Evolutionary conservation across 2,888 invertebrate genomes (phyloP).

Genomic region (Lochmaea crataegi): DNA sequence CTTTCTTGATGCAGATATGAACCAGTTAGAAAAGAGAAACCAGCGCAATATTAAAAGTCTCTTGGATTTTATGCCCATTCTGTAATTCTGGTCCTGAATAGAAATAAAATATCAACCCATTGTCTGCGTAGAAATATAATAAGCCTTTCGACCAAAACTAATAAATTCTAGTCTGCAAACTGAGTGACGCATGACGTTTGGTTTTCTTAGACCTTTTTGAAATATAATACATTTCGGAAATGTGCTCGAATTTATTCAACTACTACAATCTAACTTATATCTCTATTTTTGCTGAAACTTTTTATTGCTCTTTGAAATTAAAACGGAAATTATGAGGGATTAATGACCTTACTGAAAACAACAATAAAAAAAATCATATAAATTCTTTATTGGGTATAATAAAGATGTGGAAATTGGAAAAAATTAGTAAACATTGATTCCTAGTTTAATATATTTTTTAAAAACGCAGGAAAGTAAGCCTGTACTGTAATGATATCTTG

Average conservation of each 20-base stretch:
- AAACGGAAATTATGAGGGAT: background rate
- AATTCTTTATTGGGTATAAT: background rate
- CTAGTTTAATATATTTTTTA: too few relatives aligned
- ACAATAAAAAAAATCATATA: background rate
- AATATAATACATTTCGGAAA: background rate
- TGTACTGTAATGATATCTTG: too few relatives aligned
- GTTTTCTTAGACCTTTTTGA: background rate
- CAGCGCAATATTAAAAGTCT: too few relatives aligned
- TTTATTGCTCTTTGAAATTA: background rate
- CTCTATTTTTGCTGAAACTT: background rate
- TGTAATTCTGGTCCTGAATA: background rate
- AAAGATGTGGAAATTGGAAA: background rate
- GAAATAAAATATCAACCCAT: background rate
- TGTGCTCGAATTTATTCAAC: background rate
- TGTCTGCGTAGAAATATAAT: background rate
- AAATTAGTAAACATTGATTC: too few relatives aligned
- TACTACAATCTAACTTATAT: background rate
- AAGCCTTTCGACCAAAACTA: background rate
- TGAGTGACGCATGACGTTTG: background rate
- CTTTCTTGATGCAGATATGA: too few relatives aligned
- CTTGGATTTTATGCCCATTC: too few relatives aligned
- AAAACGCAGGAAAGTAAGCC: too few relatives aligned
- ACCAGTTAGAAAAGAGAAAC: too few relatives aligned
- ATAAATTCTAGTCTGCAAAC: background rate
- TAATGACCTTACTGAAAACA: background rate